phyloP scores from a whole-genome alignment of 2,113 vertebrate species.

The Pan paniscus region DNA sequence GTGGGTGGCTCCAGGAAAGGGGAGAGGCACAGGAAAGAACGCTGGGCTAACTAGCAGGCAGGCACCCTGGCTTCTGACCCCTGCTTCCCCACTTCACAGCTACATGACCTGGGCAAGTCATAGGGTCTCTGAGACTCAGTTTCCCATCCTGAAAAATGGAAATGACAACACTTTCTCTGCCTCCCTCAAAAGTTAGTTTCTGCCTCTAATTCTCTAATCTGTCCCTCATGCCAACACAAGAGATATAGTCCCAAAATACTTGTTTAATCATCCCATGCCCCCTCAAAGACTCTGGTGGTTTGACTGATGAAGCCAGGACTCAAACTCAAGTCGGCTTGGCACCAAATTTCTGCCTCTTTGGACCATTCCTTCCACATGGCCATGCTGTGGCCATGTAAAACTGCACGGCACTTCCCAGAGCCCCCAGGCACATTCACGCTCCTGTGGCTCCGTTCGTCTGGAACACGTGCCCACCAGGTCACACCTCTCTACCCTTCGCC shows the following conservation, averaged over 20 bases:
- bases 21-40: neutral
- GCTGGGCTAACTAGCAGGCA: neutral
- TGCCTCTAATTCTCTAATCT: neutral
- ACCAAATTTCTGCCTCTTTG: neutral
- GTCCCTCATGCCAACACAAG: neutral
- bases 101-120: neutral
- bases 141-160: neutral
- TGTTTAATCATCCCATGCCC: neutral
- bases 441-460: neutral
- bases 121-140: no score
- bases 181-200: neutral
- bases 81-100: no score
- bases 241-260: neutral
- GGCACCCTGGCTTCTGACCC: neutral
- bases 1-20: neutral
- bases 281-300: no score
- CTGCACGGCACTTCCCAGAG: neutral
- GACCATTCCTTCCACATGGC: neutral
- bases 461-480: no score
- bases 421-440: no score
- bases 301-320: neutral
- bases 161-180: neutral
- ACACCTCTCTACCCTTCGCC: neutral
- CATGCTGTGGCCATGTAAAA: fast-evolving
- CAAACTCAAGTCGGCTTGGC: neutral